phyloP scores from a whole-genome alignment of 2,113 vertebrate species.

The Regulus satrapa region DNA sequence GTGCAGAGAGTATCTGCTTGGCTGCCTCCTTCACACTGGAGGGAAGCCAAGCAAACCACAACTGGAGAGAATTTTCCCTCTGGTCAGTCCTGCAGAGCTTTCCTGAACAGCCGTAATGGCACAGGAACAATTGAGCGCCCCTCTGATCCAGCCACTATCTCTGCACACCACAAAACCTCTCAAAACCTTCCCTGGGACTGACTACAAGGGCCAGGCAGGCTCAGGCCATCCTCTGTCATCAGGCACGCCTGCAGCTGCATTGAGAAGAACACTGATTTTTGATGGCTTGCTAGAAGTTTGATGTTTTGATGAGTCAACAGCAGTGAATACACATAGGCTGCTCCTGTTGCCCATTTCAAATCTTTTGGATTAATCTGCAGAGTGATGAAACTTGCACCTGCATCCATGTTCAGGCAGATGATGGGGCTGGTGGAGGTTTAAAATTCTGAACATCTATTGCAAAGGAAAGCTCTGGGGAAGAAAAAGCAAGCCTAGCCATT shows the following conservation, averaged over 20 bases:
- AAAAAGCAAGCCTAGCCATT: neutral
- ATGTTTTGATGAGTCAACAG: neutral
- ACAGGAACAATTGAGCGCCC: neutral
- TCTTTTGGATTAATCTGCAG: neutral
- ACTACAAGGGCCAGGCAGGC: neutral
- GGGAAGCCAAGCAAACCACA: neutral
- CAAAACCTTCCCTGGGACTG: neutral
- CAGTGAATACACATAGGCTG: neutral
- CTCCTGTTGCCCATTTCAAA: neutral
- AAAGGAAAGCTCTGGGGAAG: neutral
- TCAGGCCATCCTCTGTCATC: neutral
- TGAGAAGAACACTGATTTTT: neutral
- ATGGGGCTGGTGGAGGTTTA: neutral
- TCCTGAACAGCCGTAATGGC: neutral
- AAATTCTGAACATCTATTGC: neutral
- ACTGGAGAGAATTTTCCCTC: neutral
- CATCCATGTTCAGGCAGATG: neutral
- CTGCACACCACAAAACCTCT: neutral
- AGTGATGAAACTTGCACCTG: neutral
- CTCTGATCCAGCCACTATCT: neutral
- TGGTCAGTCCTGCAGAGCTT: neutral
- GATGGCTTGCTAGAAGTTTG: neutral
- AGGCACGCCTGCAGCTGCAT: too few relatives aligned
- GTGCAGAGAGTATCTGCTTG: neutral
- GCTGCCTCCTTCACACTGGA: neutral